phyloP scores from a whole-genome alignment of 2,888 invertebrate genomes.

The Synanthedon formicaeformis region DNA sequence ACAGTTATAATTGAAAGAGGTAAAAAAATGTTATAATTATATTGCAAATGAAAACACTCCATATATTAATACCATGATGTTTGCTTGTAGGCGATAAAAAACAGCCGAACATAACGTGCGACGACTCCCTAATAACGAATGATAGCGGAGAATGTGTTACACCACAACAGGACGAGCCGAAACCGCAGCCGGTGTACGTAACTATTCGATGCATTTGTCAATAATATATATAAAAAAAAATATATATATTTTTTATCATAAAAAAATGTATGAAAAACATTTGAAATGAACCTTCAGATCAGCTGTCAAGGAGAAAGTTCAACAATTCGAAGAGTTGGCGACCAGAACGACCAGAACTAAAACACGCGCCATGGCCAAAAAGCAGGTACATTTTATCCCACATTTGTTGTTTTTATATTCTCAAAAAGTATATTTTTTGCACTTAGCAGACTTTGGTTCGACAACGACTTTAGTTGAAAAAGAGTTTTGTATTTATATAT shows the following conservation, averaged over 20 bases:
- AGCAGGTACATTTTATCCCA: constrained; percentile 21
- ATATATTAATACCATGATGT: no score
- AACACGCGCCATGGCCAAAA: constrained; percentile 67
- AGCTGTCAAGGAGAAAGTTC: constrained; percentile 71
- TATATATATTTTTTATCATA: no score
- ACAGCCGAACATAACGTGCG: constrained; percentile 29
- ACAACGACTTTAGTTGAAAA: no score
- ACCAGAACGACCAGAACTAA: constrained; percentile 68
- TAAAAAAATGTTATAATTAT: constrained; percentile 9
- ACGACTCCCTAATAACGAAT: constrained; percentile 47
- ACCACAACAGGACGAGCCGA: constrained; percentile 17
- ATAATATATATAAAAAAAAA: no score
- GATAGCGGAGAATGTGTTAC: constrained; percentile 26
- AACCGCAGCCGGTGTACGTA: constrained; percentile 37
- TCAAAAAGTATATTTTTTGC: constrained; percentile 1
- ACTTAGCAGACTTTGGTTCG: no score
- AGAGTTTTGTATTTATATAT: neutral
- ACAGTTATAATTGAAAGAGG: constrained; percentile 51
- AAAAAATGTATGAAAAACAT: no score
- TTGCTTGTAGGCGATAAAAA: constrained; percentile 13
- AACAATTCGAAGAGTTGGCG: constrained; percentile 70
- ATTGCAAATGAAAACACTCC: no score
- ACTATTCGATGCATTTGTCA: neutral
- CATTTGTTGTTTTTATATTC: neutral
- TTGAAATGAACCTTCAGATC: constrained; percentile 25